Conservation (phyloP, 2,888 invertebrate genomes). For the Parthenolecanium corni region DNA sequence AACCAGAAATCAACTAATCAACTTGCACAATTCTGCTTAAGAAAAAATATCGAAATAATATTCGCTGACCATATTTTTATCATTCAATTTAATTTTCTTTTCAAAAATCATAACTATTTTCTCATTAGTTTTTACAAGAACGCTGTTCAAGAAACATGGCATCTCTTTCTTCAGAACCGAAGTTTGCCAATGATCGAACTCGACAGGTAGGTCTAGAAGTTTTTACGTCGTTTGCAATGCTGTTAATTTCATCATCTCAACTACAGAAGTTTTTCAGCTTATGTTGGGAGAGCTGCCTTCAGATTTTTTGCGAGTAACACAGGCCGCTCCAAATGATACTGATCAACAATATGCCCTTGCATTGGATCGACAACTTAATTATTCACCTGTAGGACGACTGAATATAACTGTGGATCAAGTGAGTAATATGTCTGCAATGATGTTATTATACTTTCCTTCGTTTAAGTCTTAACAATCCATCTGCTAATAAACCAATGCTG, state of each 20-base stretch:
- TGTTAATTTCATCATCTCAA: too few relatives aligned
- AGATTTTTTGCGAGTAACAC: conserved; percentile 56
- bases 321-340: conserved; percentile 51
- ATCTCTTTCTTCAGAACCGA: too few relatives aligned
- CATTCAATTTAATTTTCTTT: too few relatives aligned
- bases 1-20: background rate
- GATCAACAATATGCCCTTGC: conserved; percentile 68
- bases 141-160: too few relatives aligned
- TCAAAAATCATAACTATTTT: too few relatives aligned
- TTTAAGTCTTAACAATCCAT: background rate
- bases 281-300: conserved; percentile 67
- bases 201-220: too few relatives aligned
- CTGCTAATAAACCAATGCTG: too few relatives aligned
- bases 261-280: conserved; percentile 43
- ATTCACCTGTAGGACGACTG: conserved; percentile 53
- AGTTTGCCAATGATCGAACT: too few relatives aligned
- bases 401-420: conserved; percentile 76
- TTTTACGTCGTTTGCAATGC: too few relatives aligned
- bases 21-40: background rate
- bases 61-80: too few relatives aligned
- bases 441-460: background rate
- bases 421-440: conserved; percentile 10
- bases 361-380: conserved; percentile 48
- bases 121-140: too few relatives aligned
- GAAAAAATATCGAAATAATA: background rate